Evolutionary conservation across 37 sponge, comb jelly and placozoan genomes (phyloP), one percentile per base, ranked within the genome.

Genomic region (Halichondria panicea): DNA sequence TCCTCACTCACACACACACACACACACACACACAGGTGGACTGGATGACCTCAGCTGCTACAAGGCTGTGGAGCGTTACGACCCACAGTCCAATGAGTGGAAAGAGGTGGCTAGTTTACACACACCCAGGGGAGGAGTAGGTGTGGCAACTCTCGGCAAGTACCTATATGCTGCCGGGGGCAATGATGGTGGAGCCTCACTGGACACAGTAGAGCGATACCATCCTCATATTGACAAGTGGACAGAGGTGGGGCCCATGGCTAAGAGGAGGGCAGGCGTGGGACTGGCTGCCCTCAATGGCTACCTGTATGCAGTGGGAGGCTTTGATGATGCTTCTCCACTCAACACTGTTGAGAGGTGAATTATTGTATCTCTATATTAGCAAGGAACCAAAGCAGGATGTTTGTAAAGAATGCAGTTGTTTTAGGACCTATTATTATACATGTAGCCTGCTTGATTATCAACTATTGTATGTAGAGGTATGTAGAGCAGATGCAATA

Each of bases 151-250:
- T 9, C 89, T 95, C 25, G 92, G 86, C 1, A 60, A 48, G n/a
- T 88, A 70, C 41, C 85, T 95, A 35, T 95, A 95, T 50, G 92
- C 92, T 32, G 89, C 81, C 15, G 95, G 95, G 24, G 95, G 95
- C 39, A 95, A 95, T 35, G 91, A 91, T 61, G 95, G 95, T 0
- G 84, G 77, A 38, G 62, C 92, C 2, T 90, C 91, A 18, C 69
- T 92, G 30, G 82, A 87, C 42, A 88, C 88, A 12, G 89, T 95
- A 59, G 95, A 95, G 71, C 64, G 85, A 27, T 95, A 88, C 55
- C 92, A 95, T 63, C 95, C 95, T 1, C 93, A 95, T 70, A 70
- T 80, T 42, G 84, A 95, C 71, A 90, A 90, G 86, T 95, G 95
- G 95, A 76, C 76, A 0, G 82, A 79, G 67, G 81, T 85, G 34